A percentile compares a stretch with the other conserved stretches of the same genome.
Conservation (phyloP, 2,113 vertebrate species). For the Naja naja region DNA sequence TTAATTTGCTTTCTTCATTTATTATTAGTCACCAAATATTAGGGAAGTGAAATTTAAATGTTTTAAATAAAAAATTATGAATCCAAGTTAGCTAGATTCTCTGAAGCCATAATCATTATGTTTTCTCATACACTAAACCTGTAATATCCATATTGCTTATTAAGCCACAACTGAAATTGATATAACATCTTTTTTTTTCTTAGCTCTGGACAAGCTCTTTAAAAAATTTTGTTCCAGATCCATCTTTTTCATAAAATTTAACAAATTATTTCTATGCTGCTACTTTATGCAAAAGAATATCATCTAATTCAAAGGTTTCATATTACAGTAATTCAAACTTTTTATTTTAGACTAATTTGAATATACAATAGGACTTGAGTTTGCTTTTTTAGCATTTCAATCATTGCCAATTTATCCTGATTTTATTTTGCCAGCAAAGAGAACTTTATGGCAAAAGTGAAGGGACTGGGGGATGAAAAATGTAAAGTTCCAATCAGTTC, state of each 20-base stretch:
- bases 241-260: conserved; percentile 28
- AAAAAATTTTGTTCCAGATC: conserved; percentile 33
- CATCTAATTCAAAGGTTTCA: conserved; percentile 10
- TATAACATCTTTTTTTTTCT: not conserved
- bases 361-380: not conserved
- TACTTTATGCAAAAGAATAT: conserved; percentile 28
- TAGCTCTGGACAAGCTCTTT: fast-evolving
- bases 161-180: conserved; percentile 39
- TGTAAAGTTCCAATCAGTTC: not conserved
- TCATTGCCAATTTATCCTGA: not conserved
- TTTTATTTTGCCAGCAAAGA: not conserved
- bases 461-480: too few species aligned
- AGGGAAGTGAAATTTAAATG: not conserved
- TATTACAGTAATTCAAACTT: fast-evolving
- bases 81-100: conserved; percentile 40
- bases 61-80: conserved; percentile 12
- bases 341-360: conserved; percentile 27
- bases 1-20: not conserved
- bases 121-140: conserved; percentile 12
- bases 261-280: conserved; percentile 40
- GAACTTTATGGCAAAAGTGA: not conserved
- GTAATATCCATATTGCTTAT: conserved; percentile 21
- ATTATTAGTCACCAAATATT: not conserved
- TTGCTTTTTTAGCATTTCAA: not conserved
- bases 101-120: not conserved